A percentile compares a stretch with the other conserved stretches of the same genome.
These are phyloP conservation scores for Drosophila merina DNA, from an alignment of 2,888 invertebrate genomes.

Conservation along the genomic window DNA sequence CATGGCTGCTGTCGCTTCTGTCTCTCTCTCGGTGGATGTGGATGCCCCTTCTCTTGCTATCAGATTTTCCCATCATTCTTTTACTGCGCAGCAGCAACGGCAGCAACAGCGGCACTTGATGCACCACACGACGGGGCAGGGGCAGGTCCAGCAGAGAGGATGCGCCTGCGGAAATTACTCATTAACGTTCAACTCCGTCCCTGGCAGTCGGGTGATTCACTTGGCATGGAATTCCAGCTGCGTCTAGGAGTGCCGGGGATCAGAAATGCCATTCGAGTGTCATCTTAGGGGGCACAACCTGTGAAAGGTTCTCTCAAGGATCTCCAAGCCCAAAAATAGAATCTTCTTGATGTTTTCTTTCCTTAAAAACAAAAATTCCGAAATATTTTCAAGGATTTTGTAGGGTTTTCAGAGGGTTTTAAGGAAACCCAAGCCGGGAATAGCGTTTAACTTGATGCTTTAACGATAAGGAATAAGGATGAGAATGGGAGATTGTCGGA, in stretches of 20 bases:
- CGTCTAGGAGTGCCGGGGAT: constrained; percentile 51
- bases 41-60: constrained; percentile 41
- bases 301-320: neutral
- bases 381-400: no score
- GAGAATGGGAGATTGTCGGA: constrained; percentile 45
- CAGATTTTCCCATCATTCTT: constrained; percentile 71
- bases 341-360: neutral
- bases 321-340: constrained; percentile 2
- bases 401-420: neutral
- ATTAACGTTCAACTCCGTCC: constrained; percentile 53
- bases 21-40: constrained; percentile 46
- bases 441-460: constrained; percentile 23
- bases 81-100: constrained; percentile 60
- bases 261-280: constrained; percentile 54
- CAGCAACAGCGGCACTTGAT: constrained; percentile 59
- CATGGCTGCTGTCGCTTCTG: constrained; percentile 77
- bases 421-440: neutral
- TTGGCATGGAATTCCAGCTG: constrained; percentile 42
- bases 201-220: constrained; percentile 30
- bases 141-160: constrained; percentile 43
- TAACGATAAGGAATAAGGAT: no score
- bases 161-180: constrained; percentile 75
- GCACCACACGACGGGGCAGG: constrained; percentile 43
- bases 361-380: no score
- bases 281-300: constrained; percentile 37